Base-by-base conservation (phyloP, 2,797 vertebrate genomes). In the Sebastes hubbsi region DNA sequence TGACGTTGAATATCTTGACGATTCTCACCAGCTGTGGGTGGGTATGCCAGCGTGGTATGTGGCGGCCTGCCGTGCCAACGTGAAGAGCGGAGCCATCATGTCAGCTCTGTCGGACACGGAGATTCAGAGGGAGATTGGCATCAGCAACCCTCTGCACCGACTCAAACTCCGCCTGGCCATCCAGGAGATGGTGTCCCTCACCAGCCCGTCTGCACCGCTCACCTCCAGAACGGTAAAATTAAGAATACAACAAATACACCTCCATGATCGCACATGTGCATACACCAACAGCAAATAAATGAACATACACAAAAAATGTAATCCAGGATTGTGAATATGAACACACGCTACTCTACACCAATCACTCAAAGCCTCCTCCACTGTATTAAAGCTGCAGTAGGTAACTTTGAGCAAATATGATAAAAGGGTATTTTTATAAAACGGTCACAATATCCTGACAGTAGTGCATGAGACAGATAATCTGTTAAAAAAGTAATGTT, bases 11-110 rank as follows among this genome's bases (percentile, higher is more conserved):
- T 82, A 49, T 89, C 81, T 84, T 88, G 87, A 93, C 87, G 77
- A 73, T 70, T 88, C 82, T 88, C 75, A 59, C 84, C 94, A 99
- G 98, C 97, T 99, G 90, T 99, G 98, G 98, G 97, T 99, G 88
- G 98, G 98, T 34, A 99, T 99, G 98, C 98, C 98, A 0, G 98
- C 98, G 62, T 99, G 98, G 98, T 99, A 99, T 1, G 98, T 99
- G 84, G 98, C 98, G 0, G 98, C 98, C 6, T 99, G 98, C 88
- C 96, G 98, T 20, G 98, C 98, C 91, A 99, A 99, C 0, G 97
- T 99, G 94, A 99, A 99, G 95, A 99, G 97, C 0, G 98, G 98
- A 0, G 98, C 98, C 93, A 97, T 99, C 94, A 99, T 99, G 98
- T 99, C 98, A 0, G 97, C 98, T 4, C 92, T 99, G 93, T 99